Evolutionary conservation across 2,113 vertebrate genomes (phyloP).

Genomic region (Coryphaenoides rupestris): DNA sequence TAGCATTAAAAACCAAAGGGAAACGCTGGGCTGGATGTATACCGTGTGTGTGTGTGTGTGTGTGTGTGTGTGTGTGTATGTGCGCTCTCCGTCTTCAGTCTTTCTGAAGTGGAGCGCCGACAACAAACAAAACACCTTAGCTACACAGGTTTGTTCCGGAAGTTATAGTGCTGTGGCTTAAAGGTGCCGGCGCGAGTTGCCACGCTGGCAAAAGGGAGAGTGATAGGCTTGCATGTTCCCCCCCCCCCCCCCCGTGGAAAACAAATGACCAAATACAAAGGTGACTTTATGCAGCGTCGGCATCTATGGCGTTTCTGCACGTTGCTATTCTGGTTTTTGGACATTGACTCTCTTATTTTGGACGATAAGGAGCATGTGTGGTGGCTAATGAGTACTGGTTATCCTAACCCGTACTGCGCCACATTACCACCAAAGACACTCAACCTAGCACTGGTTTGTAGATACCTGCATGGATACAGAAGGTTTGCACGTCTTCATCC

Average conservation of each 20-base stretch:
- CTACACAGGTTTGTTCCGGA: constrained; percentile 49
- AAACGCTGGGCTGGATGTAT: too few relatives aligned
- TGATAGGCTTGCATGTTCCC: constrained; percentile 16
- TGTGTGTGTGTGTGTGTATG: too few relatives aligned
- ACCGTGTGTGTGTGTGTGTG: too few relatives aligned
- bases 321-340: constrained; percentile 13
- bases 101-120: constrained; percentile 16
- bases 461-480: background rate
- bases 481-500: too few relatives aligned
- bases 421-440: background rate
- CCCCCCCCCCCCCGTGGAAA: too few relatives aligned
- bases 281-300: constrained; percentile 16
- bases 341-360: background rate
- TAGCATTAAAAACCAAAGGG: background rate
- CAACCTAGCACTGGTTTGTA: background rate
- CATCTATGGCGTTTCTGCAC: constrained; percentile 20
- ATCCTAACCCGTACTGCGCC: background rate
- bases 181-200: constrained; percentile 33
- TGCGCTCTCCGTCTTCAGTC: constrained; percentile 4
- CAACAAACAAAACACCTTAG: constrained; percentile 48
- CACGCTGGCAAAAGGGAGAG: constrained; percentile 36
- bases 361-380: background rate
- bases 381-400: too few relatives aligned
- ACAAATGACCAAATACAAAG: background rate
- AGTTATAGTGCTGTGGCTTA: constrained; percentile 38